Evolutionary conservation across 2,888 invertebrate species (phyloP), one percentile per base, ranked within the genome.

Genomic region (Thalpophila matura): DNA sequence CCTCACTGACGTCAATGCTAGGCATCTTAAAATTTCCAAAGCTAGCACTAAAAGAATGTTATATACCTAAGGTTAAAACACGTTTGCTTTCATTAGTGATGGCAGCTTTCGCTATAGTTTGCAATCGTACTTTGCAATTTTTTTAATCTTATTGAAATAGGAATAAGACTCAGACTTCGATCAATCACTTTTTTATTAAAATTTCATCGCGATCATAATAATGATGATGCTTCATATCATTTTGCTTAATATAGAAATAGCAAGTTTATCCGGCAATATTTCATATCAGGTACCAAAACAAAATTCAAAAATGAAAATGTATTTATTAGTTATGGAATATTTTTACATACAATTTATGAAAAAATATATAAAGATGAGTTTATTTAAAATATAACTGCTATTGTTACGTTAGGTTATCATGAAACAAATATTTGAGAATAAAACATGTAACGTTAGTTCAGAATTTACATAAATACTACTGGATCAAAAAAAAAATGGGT

Each of bases 41-140:
- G 40, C 33, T 64, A 70, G 58, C 49, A 61, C 35, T 38, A 46
- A 71, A 65, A 68, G 10, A 59, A 72, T 70, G 59, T 71, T 55
- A 56, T 43, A 65, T 63, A 71, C 64, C 61, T 37, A 69, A 62
- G 38, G 60, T 27, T 63, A 60, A 69, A 79, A 82, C 84, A 71
- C 65, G 77, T 80, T 77, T 80, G 70, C 73, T 82, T 82, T 82
- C 75, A 71, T 79, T 62, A 75, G 55, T 62, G 62, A 37, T 61
- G 37, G 58, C 61, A 65, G 73, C 80, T 82, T 81, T 81, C 83
- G 79, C 75, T 53, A 61, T 59, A 65, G 61, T 54, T 56, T 45
- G 47, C 24, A 53, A 65, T 54, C 29, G n/a, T n/a, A 56, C 49
- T 51, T 38, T 60, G 46, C 31, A 69, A 61, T 60, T 65, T 64